Conservation (phyloP, 1,140 invertebrate species). For the Lethrus apterus region DNA sequence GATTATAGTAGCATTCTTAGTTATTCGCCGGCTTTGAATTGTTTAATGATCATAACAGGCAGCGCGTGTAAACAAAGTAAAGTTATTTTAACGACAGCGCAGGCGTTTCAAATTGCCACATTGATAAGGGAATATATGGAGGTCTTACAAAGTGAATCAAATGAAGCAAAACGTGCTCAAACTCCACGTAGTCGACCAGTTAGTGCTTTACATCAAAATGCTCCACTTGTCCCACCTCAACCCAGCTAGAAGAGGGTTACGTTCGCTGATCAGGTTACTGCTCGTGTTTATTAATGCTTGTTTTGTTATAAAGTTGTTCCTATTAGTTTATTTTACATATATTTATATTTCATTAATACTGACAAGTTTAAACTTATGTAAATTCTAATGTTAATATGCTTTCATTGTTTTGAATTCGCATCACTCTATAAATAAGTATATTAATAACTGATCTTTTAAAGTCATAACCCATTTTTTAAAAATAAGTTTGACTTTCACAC, state of each 20-base stretch:
- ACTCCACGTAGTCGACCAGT: conserved; percentile 39
- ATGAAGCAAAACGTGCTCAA: conserved; percentile 28
- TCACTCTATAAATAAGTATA: no score
- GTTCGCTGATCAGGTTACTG: conserved; percentile 39
- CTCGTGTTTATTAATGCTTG: conserved; percentile 29
- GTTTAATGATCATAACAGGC: conserved; percentile 84
- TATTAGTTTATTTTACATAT: no score
- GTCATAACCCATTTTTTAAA: neutral
- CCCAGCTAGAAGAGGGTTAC: conserved; percentile 43
- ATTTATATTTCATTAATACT: no score
- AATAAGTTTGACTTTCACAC: neutral
- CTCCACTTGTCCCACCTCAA: conserved; percentile 41
- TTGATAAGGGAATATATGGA: conserved; percentile 88
- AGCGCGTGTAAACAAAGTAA: conserved; percentile 84
- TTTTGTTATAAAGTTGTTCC: no score
- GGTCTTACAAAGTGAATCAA: conserved; percentile 51
- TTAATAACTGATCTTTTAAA: neutral
- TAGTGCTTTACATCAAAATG: conserved; percentile 44
- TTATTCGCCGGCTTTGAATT: conserved; percentile 81
- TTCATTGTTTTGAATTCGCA: no score
- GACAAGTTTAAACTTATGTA: no score
- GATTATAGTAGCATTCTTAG: conserved; percentile 81
- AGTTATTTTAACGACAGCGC: conserved; percentile 47
- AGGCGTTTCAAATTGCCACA: conserved; percentile 85
- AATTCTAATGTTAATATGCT: no score